Evolutionary conservation across 2,113 vertebrate species (phyloP), one percentile per base, ranked within the genome.

Genomic region (Girardinichthys multiradiatus): DNA sequence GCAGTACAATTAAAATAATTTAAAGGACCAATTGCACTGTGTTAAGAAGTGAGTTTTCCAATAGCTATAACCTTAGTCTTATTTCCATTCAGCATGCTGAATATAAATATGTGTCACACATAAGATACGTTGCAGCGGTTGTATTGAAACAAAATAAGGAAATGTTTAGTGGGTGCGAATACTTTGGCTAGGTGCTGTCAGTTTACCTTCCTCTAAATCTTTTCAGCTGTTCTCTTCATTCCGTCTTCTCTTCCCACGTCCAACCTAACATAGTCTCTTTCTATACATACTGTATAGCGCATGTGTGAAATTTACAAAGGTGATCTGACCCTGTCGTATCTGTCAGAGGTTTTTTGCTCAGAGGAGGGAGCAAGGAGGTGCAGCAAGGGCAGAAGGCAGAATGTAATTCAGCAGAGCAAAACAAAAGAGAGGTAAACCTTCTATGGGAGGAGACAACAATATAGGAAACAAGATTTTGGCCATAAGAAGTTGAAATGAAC

Each of bases 341-440:
- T 76, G 76, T 87, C 57, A 62, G 75, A 73, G 76, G 65, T 80
- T 59, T 70, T 63, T 74, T 80, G 76, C 66, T 4, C 31, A 42
- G 62, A 33, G 45, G 17, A 51, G 77, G 39, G 58, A 58, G 69
- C 35, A 17, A n/a, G 57, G 57, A 58, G 63, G 31, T 51, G 70
- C 60, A 29, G 48, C 0, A n/a, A 78, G 42, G 21, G 35, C 62
- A 57, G 61, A 58, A n/a, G 42, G n/a, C 61, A 77, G 39, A 71
- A 66, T 35, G 69, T 63, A 66, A 62, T 70, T 61, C 59, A n/a
- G 75, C 68, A 59, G 59, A 74, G 77, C 45, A 48, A 75, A 72
- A 84, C 61, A 76, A 42, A 80, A 64, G 74, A 75, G 72, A 82
- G 72, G 77, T 70, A 85, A 85, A 82, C 69, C 81, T 83, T 17